phyloP scores from a whole-genome alignment of 2,888 invertebrate species.

The Adineta ricciae region DNA sequence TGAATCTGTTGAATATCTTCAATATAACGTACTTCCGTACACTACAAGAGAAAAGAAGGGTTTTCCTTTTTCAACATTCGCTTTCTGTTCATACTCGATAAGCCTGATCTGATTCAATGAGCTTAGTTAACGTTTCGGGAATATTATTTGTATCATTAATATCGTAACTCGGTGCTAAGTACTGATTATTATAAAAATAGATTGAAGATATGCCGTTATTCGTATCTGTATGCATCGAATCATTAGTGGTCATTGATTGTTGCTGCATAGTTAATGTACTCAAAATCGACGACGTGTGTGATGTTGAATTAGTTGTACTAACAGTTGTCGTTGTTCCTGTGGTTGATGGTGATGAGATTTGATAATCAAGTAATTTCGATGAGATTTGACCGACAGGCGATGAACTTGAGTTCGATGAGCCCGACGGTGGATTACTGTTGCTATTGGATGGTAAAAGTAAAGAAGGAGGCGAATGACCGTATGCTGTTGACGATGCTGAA shows the following conservation, averaged over 20 bases:
- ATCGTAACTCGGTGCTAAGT: neutral
- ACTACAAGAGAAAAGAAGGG: neutral
- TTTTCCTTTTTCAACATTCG: too few relatives aligned
- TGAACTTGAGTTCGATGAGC: slow-evolving; percentile 19
- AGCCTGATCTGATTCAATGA: slow-evolving; percentile 26
- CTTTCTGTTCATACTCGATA: slow-evolving; percentile 8
- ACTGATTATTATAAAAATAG: slow-evolving; percentile 24
- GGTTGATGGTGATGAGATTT: slow-evolving; percentile 2
- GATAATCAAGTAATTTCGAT: slow-evolving; percentile 15
- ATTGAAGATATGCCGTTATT: neutral
- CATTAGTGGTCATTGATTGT: neutral
- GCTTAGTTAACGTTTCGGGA: slow-evolving; percentile 25
- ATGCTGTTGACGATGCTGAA: neutral
- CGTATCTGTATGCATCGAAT: neutral
- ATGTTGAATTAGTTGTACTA: slow-evolving; percentile 24
- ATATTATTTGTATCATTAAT: neutral
- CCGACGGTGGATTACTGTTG: slow-evolving; percentile 18
- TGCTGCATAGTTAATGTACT: slow-evolving; percentile 10
- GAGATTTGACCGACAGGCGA: slow-evolving; percentile 17
- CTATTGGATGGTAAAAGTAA: neutral
- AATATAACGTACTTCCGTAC: slow-evolving; percentile 26
- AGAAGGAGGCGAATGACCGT: neutral
- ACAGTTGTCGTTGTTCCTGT: neutral
- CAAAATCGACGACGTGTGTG: neutral
- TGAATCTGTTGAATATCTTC: slow-evolving; percentile 29